Percentiles rank a stretch among this genome's conserved stretches.
These are phyloP conservation scores for Odocoileus virginianus DNA, from an alignment of 2,113 vertebrate genomes.

Conservation along the genomic window DNA sequence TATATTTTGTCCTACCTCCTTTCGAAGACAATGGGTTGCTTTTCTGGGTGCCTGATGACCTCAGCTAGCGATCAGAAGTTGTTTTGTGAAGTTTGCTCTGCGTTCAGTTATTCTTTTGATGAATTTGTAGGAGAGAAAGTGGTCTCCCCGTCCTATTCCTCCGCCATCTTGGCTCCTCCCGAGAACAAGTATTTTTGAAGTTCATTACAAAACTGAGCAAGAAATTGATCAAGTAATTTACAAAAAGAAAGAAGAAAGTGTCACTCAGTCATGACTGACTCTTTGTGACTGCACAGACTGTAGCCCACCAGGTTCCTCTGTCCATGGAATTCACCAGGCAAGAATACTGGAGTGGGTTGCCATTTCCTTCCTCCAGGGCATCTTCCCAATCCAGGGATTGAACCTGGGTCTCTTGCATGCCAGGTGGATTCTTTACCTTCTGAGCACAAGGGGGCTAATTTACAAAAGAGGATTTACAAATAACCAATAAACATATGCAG, in stretches of 20 bases:
- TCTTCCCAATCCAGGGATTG: not conserved
- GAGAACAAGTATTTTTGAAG: not conserved
- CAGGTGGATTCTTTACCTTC: not conserved
- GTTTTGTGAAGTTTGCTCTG: too few species aligned
- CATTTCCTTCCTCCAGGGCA: not conserved
- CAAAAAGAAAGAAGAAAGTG: not conserved
- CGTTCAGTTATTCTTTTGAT: too few species aligned
- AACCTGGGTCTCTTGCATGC: not conserved
- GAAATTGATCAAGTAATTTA: not conserved
- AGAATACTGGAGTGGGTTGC: not conserved
- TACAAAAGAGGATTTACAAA: not conserved
- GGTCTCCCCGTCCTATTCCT: too few species aligned
- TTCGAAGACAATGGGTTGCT: too few species aligned
- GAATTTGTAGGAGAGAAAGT: too few species aligned
- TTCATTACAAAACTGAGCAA: not conserved
- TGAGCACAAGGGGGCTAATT: not conserved
- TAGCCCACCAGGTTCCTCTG: not conserved
- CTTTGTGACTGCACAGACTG: not conserved
- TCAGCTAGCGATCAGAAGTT: too few species aligned
- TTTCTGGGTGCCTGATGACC: too few species aligned
- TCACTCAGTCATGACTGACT: not conserved
- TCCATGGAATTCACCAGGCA: not conserved
- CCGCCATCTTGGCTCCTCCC: too few species aligned
- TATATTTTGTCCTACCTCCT: too few species aligned
- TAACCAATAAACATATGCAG: not conserved